Percentiles rank a stretch among this genome's conserved stretches.
These are phyloP conservation scores for Chalcosyrphus nemorum DNA, from an alignment of 2,888 invertebrate genomes.

Conservation along the genomic window DNA sequence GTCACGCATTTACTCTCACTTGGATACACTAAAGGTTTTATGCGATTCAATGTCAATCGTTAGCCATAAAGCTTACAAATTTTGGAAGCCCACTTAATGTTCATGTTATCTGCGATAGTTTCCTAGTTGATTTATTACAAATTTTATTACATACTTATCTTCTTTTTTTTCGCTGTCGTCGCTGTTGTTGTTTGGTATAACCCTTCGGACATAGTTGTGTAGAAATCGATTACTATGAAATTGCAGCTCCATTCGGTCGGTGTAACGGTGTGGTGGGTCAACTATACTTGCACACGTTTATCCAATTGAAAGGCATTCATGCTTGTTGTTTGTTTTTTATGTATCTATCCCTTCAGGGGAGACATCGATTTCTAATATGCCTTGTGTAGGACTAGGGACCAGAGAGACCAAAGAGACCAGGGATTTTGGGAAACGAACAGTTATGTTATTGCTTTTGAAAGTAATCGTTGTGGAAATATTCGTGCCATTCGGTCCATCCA, in stretches of 20 bases:
- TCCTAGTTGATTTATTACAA: constrained; percentile 1
- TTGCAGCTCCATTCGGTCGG: neutral
- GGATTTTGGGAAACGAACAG: neutral
- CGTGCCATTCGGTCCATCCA: no score
- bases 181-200: neutral
- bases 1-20: neutral
- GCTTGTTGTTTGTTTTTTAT: neutral
- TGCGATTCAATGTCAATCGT: constrained; percentile 1
- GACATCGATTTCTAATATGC: neutral
- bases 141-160: constrained; percentile 10
- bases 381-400: no score
- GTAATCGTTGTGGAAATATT: neutral
- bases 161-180: neutral
- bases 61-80: neutral
- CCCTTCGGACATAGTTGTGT: neutral
- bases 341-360: neutral
- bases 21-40: neutral
- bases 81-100: neutral
- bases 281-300: neutral
- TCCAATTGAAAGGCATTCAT: neutral
- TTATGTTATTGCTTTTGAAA: neutral
- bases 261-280: neutral
- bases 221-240: neutral
- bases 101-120: constrained; percentile 1
- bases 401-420: no score